Evolutionary conservation across 2,797 vertebrate species (phyloP), one percentile per base, ranked within the genome.

Genomic region (Phyllotis vaccarum): DNA sequence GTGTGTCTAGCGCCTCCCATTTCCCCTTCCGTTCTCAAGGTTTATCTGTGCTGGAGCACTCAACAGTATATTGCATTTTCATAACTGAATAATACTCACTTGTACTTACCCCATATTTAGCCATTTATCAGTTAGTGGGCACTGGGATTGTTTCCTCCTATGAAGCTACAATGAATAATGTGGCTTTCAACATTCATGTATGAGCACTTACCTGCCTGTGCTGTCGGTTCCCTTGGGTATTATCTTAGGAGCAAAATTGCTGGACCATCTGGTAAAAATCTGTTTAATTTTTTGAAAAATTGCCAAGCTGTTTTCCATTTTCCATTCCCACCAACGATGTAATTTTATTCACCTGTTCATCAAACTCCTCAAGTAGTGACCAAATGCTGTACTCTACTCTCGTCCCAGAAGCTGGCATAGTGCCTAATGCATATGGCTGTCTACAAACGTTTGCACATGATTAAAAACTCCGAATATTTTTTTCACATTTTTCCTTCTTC

Each of bases 231-330:
- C 76, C 72, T 87, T 83, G 43, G 17, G 29, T 19, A 81, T 29
- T 91, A 29, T 87, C 31, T 56, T 79, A 80, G 12, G n/a, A 75
- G 43, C 37, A 31, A 58, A 89, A 87, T 72, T 88, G 6, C 29
- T 76, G 88, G 29, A 29, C 54, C 34, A 93, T 52, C 56, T 34
- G 80, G 22, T 89, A 86, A 93, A 22, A 79, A 34, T 79, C 52
- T 31, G 3, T 37, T 58, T 93, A 90, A 82, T 27, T 34, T 88
- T 94, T 80, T 91, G 49, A 93, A 94, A 40, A 95, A 83, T 40
- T 70, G 58, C 21, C 34, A 58, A 89, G 93, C 43, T 89, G 7
- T 80, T 70, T 93, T 91, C 76, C 62, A 76, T 49, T 95, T 83
- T 87, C 64, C 49, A 54, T n/a, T 81, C 14, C 76, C 66, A 87